These are phyloP conservation scores for Anastatus disparis DNA, from an alignment of 1,140 invertebrate species.

Conservation along the genomic window DNA sequence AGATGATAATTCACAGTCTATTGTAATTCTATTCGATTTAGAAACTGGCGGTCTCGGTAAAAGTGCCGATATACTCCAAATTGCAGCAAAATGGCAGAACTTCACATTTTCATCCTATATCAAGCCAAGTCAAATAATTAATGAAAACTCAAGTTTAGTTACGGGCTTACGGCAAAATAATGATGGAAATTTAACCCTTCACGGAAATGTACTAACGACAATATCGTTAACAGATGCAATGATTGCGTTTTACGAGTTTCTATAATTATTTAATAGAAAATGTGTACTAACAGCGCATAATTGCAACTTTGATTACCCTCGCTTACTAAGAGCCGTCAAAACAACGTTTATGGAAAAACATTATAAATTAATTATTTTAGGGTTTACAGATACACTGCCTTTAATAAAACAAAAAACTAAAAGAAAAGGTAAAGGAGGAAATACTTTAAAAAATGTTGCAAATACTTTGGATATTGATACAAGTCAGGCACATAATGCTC, in stretches of 20 bases:
- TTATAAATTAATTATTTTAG: constrained; percentile 27
- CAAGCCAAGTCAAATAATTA: constrained; percentile 29
- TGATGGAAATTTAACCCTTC: constrained; percentile 14
- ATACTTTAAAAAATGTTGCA: constrained; percentile 33
- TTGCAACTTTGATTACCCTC: constrained; percentile 34
- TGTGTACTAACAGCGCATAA: constrained; percentile 34
- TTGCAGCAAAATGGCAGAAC: constrained; percentile 28
- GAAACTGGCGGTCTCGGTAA: constrained; percentile 29
- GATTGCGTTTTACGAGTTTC: constrained; percentile 30
- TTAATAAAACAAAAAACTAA: constrained; percentile 11
- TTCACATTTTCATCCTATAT: constrained; percentile 34
- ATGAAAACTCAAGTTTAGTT: constrained; percentile 24
- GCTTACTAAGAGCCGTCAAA: constrained; percentile 24
- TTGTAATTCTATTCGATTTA: constrained; percentile 36
- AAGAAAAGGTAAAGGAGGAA: constrained; percentile 27
- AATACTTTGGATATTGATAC: constrained; percentile 6
- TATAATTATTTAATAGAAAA: constrained; percentile 28
- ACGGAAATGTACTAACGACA: constrained; percentile 12
- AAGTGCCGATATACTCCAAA: constrained; percentile 38
- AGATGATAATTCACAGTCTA: not conserved
- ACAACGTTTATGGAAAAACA: constrained; percentile 24
- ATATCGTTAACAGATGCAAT: constrained; percentile 32
- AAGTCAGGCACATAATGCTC: constrained; percentile 34
- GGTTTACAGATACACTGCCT: constrained; percentile 35
- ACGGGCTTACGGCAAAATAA: constrained; percentile 20